These are phyloP conservation scores for Drosophila pectinifera DNA, from an alignment of 1,140 invertebrate genomes.

Conservation along the genomic window DNA sequence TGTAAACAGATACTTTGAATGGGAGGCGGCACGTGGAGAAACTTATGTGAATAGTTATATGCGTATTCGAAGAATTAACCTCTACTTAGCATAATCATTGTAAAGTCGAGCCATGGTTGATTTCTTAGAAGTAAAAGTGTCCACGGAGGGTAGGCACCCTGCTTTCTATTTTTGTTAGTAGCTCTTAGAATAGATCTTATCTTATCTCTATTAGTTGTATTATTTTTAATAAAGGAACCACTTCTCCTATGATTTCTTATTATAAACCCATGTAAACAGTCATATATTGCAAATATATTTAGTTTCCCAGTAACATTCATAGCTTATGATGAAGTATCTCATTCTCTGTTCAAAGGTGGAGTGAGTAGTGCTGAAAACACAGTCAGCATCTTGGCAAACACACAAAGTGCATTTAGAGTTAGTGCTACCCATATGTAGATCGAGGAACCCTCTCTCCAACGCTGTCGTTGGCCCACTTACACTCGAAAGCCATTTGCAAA, in stretches of 20 bases:
- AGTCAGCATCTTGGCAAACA: constrained; percentile 7
- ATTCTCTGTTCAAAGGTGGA: not conserved
- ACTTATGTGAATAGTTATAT: not conserved
- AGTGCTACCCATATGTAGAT: constrained; percentile 3
- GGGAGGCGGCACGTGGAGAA: constrained; percentile 7
- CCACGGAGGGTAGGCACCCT: too few species aligned
- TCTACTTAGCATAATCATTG: not conserved
- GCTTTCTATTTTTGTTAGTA: not conserved
- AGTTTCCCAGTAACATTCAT: not conserved
- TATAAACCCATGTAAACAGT: not conserved
- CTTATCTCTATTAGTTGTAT: too few species aligned
- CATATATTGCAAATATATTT: not conserved
- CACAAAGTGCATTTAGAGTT: constrained; percentile 46
- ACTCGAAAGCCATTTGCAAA: constrained; percentile 55
- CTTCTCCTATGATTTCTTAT: not conserved
- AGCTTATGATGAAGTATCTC: not conserved
- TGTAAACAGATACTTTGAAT: constrained; percentile 16
- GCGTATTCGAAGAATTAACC: not conserved
- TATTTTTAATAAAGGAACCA: not conserved
- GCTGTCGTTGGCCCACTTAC: constrained; percentile 26
- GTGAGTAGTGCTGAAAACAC: not conserved
- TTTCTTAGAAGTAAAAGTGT: too few species aligned
- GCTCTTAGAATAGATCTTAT: too few species aligned
- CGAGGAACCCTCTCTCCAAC: constrained; percentile 18
- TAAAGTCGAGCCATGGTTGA: too few species aligned